A percentile compares a stretch with the other conserved stretches of the same genome.
These are phyloP conservation scores for Cepphus grylle DNA, from an alignment of 2,113 vertebrate species.

Conservation along the genomic window DNA sequence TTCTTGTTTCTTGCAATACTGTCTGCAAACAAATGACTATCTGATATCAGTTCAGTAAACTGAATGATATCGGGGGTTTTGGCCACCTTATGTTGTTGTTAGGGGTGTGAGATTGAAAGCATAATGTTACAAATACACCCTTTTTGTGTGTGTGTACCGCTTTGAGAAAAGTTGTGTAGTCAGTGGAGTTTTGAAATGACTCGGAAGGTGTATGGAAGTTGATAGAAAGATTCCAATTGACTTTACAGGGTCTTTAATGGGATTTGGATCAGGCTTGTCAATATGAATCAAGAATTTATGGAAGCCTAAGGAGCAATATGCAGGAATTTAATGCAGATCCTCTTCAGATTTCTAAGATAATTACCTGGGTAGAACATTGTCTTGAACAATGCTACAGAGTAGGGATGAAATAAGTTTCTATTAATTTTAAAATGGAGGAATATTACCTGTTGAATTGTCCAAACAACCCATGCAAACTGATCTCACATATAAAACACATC, in stretches of 20 bases:
- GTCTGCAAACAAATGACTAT: background rate
- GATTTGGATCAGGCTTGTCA: background rate
- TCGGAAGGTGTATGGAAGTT: background rate
- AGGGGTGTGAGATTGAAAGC: background rate
- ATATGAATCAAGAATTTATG: conserved; percentile 40
- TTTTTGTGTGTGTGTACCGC: background rate
- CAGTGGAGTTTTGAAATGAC: background rate
- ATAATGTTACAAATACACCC: background rate
- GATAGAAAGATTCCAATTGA: background rate
- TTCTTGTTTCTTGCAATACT: background rate
- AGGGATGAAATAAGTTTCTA: background rate
- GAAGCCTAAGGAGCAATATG: background rate
- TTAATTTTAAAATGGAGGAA: background rate
- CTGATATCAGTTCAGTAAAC: background rate
- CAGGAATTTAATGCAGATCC: background rate
- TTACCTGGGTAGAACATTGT: background rate
- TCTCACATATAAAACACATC: background rate
- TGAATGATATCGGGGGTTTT: background rate
- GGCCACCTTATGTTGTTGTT: background rate
- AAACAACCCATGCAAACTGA: background rate
- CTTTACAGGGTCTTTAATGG: background rate
- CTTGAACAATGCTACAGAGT: background rate
- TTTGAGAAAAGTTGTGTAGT: background rate
- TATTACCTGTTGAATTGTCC: background rate
- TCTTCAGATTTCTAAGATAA: conserved; percentile 5